Conservation (phyloP, 2,113 vertebrate genomes). For the Porphyrio hochstetteri region DNA sequence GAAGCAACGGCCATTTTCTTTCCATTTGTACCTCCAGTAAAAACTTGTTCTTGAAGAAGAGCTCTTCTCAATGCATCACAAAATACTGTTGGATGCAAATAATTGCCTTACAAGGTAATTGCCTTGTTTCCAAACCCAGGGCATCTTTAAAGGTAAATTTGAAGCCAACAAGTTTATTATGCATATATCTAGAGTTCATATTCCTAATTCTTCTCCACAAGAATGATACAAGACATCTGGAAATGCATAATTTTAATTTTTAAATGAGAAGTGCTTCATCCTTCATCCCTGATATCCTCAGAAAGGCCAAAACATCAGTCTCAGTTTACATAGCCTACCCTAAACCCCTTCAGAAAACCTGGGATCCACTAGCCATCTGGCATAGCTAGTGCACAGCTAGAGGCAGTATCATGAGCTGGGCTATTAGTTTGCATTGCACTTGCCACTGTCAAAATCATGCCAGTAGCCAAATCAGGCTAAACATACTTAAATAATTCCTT, state of each 20-base stretch:
- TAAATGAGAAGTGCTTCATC: not conserved
- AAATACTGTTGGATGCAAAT: not conserved
- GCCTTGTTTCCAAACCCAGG: not conserved
- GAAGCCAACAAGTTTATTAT: not conserved
- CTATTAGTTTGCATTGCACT: not conserved
- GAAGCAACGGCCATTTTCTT: not conserved
- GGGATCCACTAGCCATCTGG: too few species aligned
- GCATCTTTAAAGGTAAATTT: not conserved
- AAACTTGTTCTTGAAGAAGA: not conserved
- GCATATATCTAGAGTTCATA: not conserved
- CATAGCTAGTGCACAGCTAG: not conserved
- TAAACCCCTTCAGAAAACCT: not conserved
- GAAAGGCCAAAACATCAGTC: not conserved
- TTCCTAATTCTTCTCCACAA: not conserved
- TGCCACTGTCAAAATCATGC: not conserved
- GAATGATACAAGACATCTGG: not conserved
- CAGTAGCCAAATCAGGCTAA: not conserved
- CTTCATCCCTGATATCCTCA: not conserved
- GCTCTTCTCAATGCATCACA: not conserved
- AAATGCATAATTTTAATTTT: not conserved
- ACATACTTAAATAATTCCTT: not conserved
- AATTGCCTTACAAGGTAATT: not conserved
- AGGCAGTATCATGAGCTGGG: not conserved
- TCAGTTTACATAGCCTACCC: not conserved
- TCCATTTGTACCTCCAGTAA: not conserved